phyloP scores from a whole-genome alignment of 2,888 invertebrate genomes.

The Caenorhabditis sulstoni region DNA sequence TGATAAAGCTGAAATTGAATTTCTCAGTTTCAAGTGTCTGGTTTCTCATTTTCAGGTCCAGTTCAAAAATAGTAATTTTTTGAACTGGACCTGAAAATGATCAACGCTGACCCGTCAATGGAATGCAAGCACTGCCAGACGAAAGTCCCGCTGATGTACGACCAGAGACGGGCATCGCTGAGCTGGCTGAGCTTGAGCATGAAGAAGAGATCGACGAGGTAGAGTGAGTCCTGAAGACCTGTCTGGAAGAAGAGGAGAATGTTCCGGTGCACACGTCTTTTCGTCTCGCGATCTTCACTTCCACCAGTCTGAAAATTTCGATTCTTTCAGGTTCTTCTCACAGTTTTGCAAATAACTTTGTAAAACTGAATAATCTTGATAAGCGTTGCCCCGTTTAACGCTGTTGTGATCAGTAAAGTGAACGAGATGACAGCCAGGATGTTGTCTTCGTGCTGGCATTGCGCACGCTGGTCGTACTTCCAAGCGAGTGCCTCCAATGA shows the following conservation, averaged over 20 bases:
- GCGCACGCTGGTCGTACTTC: background rate
- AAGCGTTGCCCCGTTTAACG: constrained; percentile 28
- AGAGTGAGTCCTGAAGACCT: constrained; percentile 43
- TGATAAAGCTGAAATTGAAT: constrained; percentile 47
- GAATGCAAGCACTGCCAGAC: constrained; percentile 47
- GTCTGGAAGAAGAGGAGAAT: constrained; percentile 43
- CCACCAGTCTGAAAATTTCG: constrained; percentile 11
- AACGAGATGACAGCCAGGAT: constrained; percentile 15
- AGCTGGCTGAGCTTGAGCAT: constrained; percentile 38
- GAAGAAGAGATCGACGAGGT: constrained; percentile 36
- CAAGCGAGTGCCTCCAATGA: constrained; percentile 21
- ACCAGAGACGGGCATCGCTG: constrained; percentile 25
- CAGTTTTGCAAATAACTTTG: background rate
- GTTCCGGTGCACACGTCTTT: constrained; percentile 28
- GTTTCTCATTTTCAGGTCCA: no score
- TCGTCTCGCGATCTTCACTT: constrained; percentile 9
- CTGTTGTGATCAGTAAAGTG: constrained; percentile 26
- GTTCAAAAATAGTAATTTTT: no score
- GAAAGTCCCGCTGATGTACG: constrained; percentile 40
- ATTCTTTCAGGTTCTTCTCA: constrained; percentile 10
- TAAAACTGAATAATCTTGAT: constrained; percentile 44
- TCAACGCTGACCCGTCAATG: constrained; percentile 43
- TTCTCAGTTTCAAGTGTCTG: no score
- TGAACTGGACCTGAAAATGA: background rate
- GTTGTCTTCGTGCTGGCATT: constrained; percentile 18